Conservation (phyloP, 53 echinoderm and acorn worm genomes). For the Luidia sarsii region DNA sequence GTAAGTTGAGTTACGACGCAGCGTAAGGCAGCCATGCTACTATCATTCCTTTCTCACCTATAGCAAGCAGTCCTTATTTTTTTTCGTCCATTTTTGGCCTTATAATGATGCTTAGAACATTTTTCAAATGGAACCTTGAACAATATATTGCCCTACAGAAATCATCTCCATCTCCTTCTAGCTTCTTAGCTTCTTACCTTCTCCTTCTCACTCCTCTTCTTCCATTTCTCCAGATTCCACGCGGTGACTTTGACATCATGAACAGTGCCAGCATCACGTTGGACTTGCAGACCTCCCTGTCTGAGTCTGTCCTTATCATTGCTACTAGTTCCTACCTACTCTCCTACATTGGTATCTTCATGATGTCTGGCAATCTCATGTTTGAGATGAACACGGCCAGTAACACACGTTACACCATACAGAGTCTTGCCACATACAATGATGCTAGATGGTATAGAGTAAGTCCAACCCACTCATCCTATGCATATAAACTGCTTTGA, state of each 20-base stretch:
- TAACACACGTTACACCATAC: slow-evolving; percentile 74
- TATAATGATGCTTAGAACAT: too few relatives aligned
- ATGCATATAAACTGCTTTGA: too few relatives aligned
- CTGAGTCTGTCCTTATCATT: slow-evolving; percentile 73
- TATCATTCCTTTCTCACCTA: too few relatives aligned
- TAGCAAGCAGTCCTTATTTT: too few relatives aligned
- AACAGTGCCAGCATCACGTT: slow-evolving; percentile 64
- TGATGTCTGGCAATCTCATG: slow-evolving; percentile 65
- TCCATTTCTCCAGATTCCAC: slow-evolving; percentile 56
- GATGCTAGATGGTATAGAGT: slow-evolving; percentile 91
- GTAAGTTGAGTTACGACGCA: too few relatives aligned
- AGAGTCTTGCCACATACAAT: slow-evolving; percentile 55
- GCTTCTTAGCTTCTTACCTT: too few relatives aligned
- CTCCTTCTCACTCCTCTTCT: not conserved
- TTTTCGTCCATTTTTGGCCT: too few relatives aligned
- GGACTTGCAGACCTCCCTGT: slow-evolving; percentile 84
- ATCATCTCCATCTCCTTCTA: too few relatives aligned
- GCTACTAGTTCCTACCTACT: slow-evolving; percentile 79
- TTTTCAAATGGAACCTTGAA: too few relatives aligned
- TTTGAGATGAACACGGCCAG: slow-evolving; percentile 94
- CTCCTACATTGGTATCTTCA: slow-evolving; percentile 85
- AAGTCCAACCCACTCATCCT: too few relatives aligned
- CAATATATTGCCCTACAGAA: too few relatives aligned
- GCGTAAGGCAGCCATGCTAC: too few relatives aligned
- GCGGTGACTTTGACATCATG: slow-evolving; percentile 65